A percentile compares a stretch with the other conserved stretches of the same genome.
phyloP scores from a whole-genome alignment of 1,140 invertebrate species.

The Diplogasteroides magnus region DNA sequence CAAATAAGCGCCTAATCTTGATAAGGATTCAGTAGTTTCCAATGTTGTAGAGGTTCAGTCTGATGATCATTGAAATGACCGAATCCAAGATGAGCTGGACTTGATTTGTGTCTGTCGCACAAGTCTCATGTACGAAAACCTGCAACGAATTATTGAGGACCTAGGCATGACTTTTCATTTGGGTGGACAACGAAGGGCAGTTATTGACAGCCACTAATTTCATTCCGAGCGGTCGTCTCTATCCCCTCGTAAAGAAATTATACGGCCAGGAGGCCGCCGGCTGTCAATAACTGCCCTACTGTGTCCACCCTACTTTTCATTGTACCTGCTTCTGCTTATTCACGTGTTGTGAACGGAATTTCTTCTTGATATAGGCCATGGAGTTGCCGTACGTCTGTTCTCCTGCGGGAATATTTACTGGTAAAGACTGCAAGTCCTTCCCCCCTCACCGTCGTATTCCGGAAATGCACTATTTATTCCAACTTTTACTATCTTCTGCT shows the following conservation, averaged over 20 bases:
- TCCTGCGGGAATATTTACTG: slow-evolving; percentile 27
- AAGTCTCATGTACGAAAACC: slow-evolving; percentile 99
- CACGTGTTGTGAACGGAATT: too few species aligned
- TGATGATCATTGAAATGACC: slow-evolving; percentile 99
- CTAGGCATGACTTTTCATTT: slow-evolving; percentile 82
- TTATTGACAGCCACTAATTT: too few species aligned
- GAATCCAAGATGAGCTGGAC: slow-evolving; percentile 99
- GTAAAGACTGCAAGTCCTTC: background rate
- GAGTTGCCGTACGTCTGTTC: slow-evolving; percentile 95
- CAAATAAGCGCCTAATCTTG: too few species aligned
- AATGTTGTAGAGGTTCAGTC: slow-evolving; percentile 90
- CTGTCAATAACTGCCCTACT: too few species aligned
- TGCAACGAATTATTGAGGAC: background rate
- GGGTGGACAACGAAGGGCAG: too few species aligned
- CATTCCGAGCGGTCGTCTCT: too few species aligned
- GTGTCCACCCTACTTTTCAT: too few species aligned
- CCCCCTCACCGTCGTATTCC: background rate
- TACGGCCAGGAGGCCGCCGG: too few species aligned
- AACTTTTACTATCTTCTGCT: slow-evolving; percentile 33
- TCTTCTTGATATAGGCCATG: slow-evolving; percentile 92
- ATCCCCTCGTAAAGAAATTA: too few species aligned
- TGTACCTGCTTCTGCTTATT: slow-evolving; percentile 98
- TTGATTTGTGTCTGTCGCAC: slow-evolving; percentile 96
- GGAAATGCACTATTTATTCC: background rate
- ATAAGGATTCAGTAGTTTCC: slow-evolving; percentile 68